phyloP scores from a whole-genome alignment of 2,888 invertebrate species.

The Lymantria monacha region DNA sequence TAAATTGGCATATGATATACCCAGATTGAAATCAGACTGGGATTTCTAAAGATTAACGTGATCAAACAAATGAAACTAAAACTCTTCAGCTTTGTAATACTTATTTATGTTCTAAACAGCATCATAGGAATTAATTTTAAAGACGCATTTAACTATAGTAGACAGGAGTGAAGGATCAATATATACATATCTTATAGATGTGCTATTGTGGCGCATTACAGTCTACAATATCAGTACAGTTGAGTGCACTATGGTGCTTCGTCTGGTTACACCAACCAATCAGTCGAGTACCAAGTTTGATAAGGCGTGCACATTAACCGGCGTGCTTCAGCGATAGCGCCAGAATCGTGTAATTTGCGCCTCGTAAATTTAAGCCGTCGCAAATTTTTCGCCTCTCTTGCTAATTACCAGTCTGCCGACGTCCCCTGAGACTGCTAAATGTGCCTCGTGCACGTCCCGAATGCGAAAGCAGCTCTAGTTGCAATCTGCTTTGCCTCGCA shows the following conservation, averaged over 20 bases:
- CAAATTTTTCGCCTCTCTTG: constrained; percentile 80
- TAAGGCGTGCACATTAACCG: constrained; percentile 79
- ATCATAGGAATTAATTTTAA: too few relatives aligned
- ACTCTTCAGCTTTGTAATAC: too few relatives aligned
- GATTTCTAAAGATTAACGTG: too few relatives aligned
- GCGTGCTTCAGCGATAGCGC: constrained; percentile 74
- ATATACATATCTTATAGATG: too few relatives aligned
- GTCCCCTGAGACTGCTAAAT: constrained; percentile 77
- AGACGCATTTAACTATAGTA: too few relatives aligned
- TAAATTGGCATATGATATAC: too few relatives aligned
- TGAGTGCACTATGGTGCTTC: not conserved
- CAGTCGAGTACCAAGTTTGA: constrained; percentile 50
- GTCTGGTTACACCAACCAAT: constrained; percentile 23
- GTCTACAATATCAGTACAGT: too few relatives aligned
- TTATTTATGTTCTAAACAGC: too few relatives aligned
- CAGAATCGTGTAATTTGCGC: constrained; percentile 80
- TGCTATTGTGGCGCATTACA: too few relatives aligned
- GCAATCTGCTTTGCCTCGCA: constrained; percentile 60
- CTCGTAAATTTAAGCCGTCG: constrained; percentile 81
- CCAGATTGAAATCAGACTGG: too few relatives aligned
- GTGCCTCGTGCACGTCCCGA: constrained; percentile 75
- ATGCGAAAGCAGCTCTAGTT: constrained; percentile 69
- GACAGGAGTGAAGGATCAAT: too few relatives aligned
- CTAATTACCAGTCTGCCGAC: constrained; percentile 78
- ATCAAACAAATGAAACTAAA: too few relatives aligned